Conservation (phyloP, 2,797 vertebrate species). For the Neopelma chrysocephalum region DNA sequence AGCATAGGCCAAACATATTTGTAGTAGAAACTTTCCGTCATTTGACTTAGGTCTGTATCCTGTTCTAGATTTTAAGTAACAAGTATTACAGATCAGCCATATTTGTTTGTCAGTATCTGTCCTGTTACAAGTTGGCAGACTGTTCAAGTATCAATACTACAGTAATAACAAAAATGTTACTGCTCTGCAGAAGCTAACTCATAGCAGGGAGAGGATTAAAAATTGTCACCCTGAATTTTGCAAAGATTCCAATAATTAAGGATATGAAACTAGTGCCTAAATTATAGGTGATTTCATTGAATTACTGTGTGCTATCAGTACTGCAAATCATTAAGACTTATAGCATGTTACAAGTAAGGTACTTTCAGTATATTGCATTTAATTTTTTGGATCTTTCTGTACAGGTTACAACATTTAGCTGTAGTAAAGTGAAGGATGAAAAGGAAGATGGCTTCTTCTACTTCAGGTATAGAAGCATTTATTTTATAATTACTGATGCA, state of each 20-base stretch:
- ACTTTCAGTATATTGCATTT: neutral
- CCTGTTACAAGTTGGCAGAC: neutral
- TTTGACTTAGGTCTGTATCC: neutral
- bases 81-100: neutral
- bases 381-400: neutral
- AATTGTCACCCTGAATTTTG: neutral
- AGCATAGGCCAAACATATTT: neutral
- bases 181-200: neutral
- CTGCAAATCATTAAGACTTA: neutral
- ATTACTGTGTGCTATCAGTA: neutral
- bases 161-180: neutral
- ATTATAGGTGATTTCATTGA: neutral
- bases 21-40: neutral
- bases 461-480: slow-evolving; percentile 83
- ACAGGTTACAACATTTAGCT: slow-evolving; percentile 81
- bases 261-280: neutral
- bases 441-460: slow-evolving; percentile 83
- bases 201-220: neutral
- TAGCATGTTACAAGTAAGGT: neutral
- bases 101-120: neutral
- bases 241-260: neutral
- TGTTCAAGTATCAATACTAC: neutral
- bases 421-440: slow-evolving; percentile 84
- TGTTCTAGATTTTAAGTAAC: neutral
- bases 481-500: neutral